Evolutionary conservation across 2,888 invertebrate species (phyloP).

Genomic region (Sepiola atlantica): DNA sequence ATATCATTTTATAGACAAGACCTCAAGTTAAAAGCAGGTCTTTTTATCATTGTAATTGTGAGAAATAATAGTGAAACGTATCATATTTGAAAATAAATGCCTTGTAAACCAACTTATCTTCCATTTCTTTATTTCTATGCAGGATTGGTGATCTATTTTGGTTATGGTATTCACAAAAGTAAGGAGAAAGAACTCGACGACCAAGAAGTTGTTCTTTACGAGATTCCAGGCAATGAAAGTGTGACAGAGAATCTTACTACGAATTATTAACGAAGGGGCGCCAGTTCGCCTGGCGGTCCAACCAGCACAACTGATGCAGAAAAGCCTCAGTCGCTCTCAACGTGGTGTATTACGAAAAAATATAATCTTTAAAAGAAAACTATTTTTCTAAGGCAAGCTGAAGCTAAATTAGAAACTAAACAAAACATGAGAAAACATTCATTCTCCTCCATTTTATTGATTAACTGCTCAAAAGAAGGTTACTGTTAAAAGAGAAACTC

Average conservation of each 20-base stretch:
- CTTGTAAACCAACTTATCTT: background rate
- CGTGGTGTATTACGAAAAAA: background rate
- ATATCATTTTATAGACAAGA: too few relatives aligned
- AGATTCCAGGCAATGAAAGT: slow-evolving; percentile 55
- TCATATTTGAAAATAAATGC: background rate
- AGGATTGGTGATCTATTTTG: slow-evolving; percentile 60
- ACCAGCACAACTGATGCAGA: background rate
- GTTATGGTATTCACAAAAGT: slow-evolving; percentile 60
- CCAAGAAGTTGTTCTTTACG: slow-evolving; percentile 68
- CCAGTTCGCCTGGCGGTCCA: background rate
- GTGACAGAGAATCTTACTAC: slow-evolving; percentile 42
- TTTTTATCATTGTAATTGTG: too few relatives aligned
- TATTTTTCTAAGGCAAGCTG: background rate
- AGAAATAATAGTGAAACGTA: too few relatives aligned
- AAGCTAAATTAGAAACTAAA: background rate
- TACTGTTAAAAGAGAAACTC: background rate
- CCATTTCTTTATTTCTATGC: slow-evolving; percentile 49
- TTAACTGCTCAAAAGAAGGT: background rate
- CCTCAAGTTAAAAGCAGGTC: too few relatives aligned
- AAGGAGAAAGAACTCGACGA: slow-evolving; percentile 59
- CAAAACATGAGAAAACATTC: background rate
- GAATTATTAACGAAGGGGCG: background rate
- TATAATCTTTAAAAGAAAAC: background rate
- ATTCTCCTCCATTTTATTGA: background rate
- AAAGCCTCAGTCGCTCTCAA: background rate